Conservation (phyloP, 2,797 vertebrate species). For the Erpetoichthys calabaricus region DNA sequence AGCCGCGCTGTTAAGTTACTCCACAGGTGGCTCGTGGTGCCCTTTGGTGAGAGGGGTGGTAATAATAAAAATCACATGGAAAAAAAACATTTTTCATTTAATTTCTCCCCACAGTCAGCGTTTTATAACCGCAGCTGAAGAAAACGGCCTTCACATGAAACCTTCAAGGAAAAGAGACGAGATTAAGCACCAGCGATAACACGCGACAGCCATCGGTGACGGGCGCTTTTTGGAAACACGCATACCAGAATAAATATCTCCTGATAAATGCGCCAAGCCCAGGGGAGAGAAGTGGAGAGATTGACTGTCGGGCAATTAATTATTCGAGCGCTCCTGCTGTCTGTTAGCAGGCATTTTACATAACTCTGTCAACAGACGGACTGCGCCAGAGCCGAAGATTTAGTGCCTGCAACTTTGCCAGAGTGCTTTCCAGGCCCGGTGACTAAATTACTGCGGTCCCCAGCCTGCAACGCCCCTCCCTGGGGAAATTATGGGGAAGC, state of each 20-base stretch:
- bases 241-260: neutral
- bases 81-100: too few species aligned
- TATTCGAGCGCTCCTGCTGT: conserved; percentile 2
- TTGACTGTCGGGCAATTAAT: conserved; percentile 1
- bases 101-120: too few species aligned
- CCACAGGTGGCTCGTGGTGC: too few species aligned
- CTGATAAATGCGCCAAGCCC: neutral
- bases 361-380: conserved; percentile 2
- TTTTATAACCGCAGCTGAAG: too few species aligned
- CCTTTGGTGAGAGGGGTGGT: too few species aligned
- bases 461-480: neutral
- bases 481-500: conserved; percentile 3
- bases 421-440: neutral
- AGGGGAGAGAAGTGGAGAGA: neutral
- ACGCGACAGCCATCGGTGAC: too few species aligned
- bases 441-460: conserved; percentile 4
- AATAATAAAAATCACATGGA: too few species aligned
- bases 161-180: too few species aligned
- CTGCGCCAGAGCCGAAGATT: neutral
- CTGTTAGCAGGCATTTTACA: neutral
- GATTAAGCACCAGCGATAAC: too few species aligned
- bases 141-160: too few species aligned
- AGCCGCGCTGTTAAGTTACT: too few species aligned
- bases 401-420: conserved; percentile 2
- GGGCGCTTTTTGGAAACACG: too few species aligned